These are phyloP conservation scores for Leucozona laternaria DNA, from an alignment of 2,888 invertebrate species.

Conservation along the genomic window DNA sequence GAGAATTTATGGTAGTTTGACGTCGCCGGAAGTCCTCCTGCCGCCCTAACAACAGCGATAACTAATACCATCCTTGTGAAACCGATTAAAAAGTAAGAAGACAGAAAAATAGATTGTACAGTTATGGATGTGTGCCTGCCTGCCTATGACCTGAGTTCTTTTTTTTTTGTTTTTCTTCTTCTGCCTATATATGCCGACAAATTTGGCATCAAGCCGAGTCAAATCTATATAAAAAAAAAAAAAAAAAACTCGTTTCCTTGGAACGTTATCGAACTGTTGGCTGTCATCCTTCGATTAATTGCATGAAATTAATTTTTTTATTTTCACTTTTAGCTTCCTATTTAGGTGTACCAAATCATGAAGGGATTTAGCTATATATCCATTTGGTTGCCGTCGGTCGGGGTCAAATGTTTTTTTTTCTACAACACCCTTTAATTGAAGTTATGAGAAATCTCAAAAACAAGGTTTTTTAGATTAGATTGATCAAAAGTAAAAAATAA, in stretches of 20 bases:
- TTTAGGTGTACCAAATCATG: background rate
- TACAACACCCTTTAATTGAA: too few species aligned
- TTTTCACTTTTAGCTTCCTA: conserved; percentile 53
- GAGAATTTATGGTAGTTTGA: conserved; percentile 75
- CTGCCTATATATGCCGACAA: conserved; percentile 34
- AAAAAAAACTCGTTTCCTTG: conserved; percentile 39
- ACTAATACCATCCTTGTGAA: conserved; percentile 67
- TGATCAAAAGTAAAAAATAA: too few species aligned
- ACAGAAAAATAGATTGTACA: conserved; percentile 56
- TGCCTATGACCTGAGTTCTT: conserved; percentile 54
- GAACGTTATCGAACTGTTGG: conserved; percentile 49
- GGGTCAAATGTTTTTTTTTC: background rate
- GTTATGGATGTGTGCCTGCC: conserved; percentile 70
- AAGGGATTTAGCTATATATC: conserved; percentile 12
- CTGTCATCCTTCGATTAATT: conserved; percentile 74
- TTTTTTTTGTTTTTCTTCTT: background rate
- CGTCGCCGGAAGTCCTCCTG: conserved; percentile 76
- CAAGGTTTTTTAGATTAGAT: too few species aligned
- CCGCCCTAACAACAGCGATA: conserved; percentile 74
- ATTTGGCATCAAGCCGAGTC: conserved; percentile 71
- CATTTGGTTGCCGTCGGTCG: background rate
- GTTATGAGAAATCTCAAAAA: too few species aligned
- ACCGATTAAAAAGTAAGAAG: conserved; percentile 74
- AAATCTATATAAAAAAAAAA: background rate
- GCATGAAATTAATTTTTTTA: conserved; percentile 72